Evolutionary conservation across 2,888 invertebrate genomes (phyloP), one percentile per base, ranked within the genome.

Genomic region (Lamellibrachia columna): DNA sequence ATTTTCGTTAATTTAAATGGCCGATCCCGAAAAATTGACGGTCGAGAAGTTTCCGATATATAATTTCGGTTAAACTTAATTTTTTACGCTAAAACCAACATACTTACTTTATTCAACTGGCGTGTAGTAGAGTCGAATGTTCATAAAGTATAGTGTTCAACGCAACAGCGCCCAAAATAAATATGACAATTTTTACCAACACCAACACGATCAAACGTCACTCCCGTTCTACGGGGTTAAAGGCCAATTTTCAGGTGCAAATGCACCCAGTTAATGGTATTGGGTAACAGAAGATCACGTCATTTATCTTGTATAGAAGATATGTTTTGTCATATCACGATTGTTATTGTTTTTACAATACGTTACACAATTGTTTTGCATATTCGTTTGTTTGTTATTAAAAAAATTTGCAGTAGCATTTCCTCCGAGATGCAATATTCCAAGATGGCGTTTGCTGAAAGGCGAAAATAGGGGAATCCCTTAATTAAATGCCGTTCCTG

Each of bases 111-210:
- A 75, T 75, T n/a, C 22, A 75, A 75, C 15, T 75, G 75, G n/a
- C 75, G 75, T 75, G 75, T 75, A 75, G 75, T 75, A 75, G n/a
- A n/a, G 75, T 75, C 75, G 75, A 75, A 75, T 75, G n/a, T 75
- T 75, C 75, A 75, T 75, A 75, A 75, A 75, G 75, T 75, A n/a
- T 75, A 75, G 15, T 75, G 15, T 75, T 15, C 22, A 75, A 75
- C 75, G 75, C 75, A 75, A 75, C 75, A 75, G 75, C 75, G 75
- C 22, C 75, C n/a, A 75, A 75, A 75, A 75, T 75, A 75, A 75
- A 75, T 75, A 75, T n/a, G 75, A 75, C 75, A 75, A 75, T 75
- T 75, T 55, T 75, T 75, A 75, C 75, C 75, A 75, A 75, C 75
- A 22, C 75, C 75, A 75, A 75, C 75, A 22, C 75, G 75, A 75